These are phyloP conservation scores for Hemithea aestivaria DNA, from an alignment of 2,888 invertebrate species.

Conservation along the genomic window DNA sequence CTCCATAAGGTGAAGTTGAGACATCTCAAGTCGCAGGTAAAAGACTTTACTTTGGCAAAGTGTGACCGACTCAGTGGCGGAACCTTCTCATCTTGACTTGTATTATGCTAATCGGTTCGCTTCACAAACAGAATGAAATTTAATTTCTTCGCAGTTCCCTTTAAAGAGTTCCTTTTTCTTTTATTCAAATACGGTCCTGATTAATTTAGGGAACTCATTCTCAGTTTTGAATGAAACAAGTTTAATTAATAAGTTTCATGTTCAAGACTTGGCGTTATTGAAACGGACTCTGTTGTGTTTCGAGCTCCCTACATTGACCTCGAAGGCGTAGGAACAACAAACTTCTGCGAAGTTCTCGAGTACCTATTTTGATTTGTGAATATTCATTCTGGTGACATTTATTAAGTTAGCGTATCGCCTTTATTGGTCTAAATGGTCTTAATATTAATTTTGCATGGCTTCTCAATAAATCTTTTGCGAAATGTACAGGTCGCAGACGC, in stretches of 20 bases:
- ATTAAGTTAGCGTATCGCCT: conserved; percentile 8
- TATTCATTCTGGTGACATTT: conserved; percentile 15
- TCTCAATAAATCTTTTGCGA: too few relatives aligned
- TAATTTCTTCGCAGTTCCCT: conserved; percentile 57
- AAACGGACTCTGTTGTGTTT: conserved; percentile 24
- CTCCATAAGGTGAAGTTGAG: conserved; percentile 10
- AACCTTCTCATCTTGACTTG: conserved; percentile 57
- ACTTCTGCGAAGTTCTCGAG: conserved; percentile 18
- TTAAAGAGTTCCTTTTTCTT: conserved; percentile 63
- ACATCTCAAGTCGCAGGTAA: conserved; percentile 12
- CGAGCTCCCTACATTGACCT: too few relatives aligned
- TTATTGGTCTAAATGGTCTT: too few relatives aligned
- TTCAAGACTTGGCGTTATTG: conserved; percentile 33
- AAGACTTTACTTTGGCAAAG: conserved; percentile 19
- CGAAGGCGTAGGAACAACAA: conserved; percentile 18
- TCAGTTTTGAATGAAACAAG: conserved; percentile 68
- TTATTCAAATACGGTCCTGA: conserved; percentile 59
- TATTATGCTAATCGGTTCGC: conserved; percentile 65
- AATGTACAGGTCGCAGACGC: too few relatives aligned
- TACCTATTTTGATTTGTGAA: conserved; percentile 18
- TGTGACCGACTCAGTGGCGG: conserved; percentile 10
- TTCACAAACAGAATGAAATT: conserved; percentile 65
- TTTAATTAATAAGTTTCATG: conserved; percentile 69
- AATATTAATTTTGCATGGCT: too few relatives aligned
- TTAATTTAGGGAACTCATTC: conserved; percentile 69